Percentiles rank a stretch among this genome's conserved stretches.
phyloP scores from a whole-genome alignment of 2,797 vertebrate species.

The Catharus ustulatus region DNA sequence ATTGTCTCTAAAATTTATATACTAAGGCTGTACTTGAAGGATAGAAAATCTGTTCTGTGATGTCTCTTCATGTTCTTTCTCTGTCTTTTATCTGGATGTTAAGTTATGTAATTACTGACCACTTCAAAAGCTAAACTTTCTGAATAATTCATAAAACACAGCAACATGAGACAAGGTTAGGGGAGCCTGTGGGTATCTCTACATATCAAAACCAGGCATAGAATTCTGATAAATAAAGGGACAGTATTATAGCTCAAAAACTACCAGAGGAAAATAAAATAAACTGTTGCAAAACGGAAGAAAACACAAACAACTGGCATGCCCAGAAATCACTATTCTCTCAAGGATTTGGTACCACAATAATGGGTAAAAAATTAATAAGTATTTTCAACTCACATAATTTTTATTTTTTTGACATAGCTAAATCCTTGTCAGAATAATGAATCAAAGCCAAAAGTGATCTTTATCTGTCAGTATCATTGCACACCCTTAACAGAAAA shows the following conservation, averaged over 20 bases:
- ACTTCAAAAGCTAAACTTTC: constrained; percentile 57
- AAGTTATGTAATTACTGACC: constrained; percentile 52
- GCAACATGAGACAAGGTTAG: constrained; percentile 1
- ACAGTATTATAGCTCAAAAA: not conserved
- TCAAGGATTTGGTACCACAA: not conserved
- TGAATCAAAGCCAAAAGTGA: constrained; percentile 11
- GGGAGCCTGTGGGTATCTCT: constrained; percentile 20
- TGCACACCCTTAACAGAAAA: not conserved
- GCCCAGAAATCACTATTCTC: not conserved
- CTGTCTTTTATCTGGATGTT: constrained; percentile 6
- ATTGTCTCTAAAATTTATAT: constrained; percentile 14
- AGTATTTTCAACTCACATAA: constrained; percentile 12
- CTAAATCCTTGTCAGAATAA: constrained; percentile 25
- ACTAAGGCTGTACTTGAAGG: not conserved
- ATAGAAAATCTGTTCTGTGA: not conserved
- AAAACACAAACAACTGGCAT: not conserved
- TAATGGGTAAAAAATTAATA: not conserved
- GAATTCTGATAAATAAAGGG: constrained; percentile 27
- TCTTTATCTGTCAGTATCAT: not conserved
- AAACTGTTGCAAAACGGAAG: not conserved
- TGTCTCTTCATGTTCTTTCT: not conserved
- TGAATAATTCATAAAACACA: constrained; percentile 43
- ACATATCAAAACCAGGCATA: not conserved
- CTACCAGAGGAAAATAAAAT: not conserved
- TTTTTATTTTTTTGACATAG: constrained; percentile 29